Percentiles rank a stretch among this genome's conserved stretches.
phyloP scores from a whole-genome alignment of 2,888 invertebrate species.

The Sphaeridia pumilis region DNA sequence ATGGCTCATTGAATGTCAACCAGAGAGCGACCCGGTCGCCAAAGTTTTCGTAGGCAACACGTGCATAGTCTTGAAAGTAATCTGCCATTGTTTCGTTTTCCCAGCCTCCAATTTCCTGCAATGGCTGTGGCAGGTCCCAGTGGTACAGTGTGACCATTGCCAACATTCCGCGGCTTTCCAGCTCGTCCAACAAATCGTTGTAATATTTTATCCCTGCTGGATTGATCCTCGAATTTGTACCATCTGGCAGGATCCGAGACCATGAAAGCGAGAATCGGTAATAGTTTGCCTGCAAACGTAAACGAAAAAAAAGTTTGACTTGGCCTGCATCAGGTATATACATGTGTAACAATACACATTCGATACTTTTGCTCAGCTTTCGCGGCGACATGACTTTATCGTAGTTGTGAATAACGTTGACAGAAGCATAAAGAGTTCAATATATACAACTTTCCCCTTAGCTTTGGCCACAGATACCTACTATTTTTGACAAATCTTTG shows the following conservation, averaged over 20 bases:
- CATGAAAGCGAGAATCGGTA: slow-evolving; percentile 42
- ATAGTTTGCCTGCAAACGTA: slow-evolving; percentile 25
- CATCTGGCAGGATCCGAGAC: slow-evolving; percentile 42
- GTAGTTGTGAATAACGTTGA: no score
- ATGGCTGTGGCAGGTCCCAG: slow-evolving; percentile 20
- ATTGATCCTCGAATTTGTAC: slow-evolving; percentile 44
- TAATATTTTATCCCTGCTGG: slow-evolving; percentile 62
- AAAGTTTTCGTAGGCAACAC: slow-evolving; percentile 13
- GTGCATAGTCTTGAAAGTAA: slow-evolving; percentile 18
- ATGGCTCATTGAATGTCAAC: slow-evolving; percentile 22
- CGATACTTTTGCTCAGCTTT: no score
- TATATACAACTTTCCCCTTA: no score
- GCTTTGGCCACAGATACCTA: no score
- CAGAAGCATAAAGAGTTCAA: no score
- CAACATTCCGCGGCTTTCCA: slow-evolving; percentile 48
- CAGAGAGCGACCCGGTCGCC: slow-evolving; percentile 16
- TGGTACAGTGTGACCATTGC: slow-evolving; percentile 44
- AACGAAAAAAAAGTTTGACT: no score
- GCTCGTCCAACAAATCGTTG: slow-evolving; percentile 58
- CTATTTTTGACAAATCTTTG: no score
- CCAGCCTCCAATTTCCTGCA: slow-evolving; percentile 17
- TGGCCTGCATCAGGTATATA: no score
- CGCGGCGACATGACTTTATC: no score
- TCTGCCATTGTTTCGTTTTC: slow-evolving; percentile 15
- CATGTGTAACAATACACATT: no score